Conservation (phyloP, 2,113 vertebrate species). For the Pygoscelis antarcticus region DNA sequence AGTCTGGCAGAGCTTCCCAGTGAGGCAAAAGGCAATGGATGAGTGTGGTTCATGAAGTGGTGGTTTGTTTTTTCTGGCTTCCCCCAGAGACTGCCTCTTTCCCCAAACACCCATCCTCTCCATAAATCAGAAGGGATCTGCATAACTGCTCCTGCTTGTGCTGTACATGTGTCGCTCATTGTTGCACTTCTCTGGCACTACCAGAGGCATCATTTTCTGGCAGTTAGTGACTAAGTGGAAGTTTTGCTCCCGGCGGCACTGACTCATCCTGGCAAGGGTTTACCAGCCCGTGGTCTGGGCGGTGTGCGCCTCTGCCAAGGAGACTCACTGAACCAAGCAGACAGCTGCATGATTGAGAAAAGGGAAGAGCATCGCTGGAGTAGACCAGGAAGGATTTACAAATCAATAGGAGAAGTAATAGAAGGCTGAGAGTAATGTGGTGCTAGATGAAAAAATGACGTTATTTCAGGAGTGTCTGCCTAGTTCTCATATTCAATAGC, state of each 20-base stretch:
- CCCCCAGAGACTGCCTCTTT: background rate
- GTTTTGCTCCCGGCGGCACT: background rate
- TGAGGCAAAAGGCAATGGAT: background rate
- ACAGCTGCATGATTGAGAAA: background rate
- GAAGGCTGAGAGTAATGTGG: background rate
- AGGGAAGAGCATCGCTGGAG: background rate
- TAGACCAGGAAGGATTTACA: background rate
- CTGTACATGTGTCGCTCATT: background rate
- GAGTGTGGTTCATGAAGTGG: accelerated
- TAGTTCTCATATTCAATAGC: background rate
- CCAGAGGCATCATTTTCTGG: background rate
- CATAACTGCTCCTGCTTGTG: background rate
- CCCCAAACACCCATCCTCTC: background rate
- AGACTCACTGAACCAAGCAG: background rate
- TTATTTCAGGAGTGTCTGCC: background rate
- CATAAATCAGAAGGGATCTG: background rate
- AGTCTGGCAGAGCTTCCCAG: background rate
- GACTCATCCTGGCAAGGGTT: background rate
- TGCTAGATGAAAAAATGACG: background rate
- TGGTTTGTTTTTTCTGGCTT: background rate
- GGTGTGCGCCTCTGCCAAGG: accelerated
- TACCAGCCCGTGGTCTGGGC: background rate
- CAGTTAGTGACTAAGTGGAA: background rate
- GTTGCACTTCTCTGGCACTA: background rate
- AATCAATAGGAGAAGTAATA: background rate